These are phyloP conservation scores for Mesocentrotus franciscanus DNA, from an alignment of 53 echinoderm and acorn worm genomes.

Conservation along the genomic window DNA sequence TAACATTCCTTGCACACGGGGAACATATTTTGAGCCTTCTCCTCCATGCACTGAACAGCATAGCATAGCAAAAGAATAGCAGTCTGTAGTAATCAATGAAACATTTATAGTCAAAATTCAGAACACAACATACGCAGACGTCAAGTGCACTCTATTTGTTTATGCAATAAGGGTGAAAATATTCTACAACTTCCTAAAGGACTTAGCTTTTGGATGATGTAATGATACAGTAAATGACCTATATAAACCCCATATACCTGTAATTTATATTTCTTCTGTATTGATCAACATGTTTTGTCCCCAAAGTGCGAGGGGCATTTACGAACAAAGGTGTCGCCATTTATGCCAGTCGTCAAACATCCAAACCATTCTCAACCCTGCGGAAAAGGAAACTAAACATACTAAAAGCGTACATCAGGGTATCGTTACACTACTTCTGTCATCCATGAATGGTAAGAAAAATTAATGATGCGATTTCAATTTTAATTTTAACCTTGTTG, in stretches of 20 bases:
- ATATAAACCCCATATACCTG: neutral
- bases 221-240: neutral
- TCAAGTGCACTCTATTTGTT: neutral
- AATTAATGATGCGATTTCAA: neutral
- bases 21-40: too few species aligned
- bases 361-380: neutral
- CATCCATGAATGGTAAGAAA: neutral
- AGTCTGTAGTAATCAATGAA: too few species aligned
- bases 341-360: neutral
- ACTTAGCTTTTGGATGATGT: neutral
- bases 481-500: neutral
- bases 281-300: neutral
- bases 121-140: too few species aligned
- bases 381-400: neutral
- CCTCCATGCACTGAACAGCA: too few species aligned
- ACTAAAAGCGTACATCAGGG: neutral
- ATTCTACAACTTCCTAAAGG: neutral
- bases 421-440: neutral
- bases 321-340: neutral
- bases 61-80: too few species aligned
- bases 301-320: neutral
- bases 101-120: too few species aligned
- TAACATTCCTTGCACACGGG: too few species aligned
- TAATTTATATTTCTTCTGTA: neutral
- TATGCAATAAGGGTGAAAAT: neutral